A percentile compares a stretch with the other conserved stretches of the same genome.
These are phyloP conservation scores for Leptinotarsa defecta DNA, from an alignment of 1,140 invertebrate species.

Conservation along the genomic window DNA sequence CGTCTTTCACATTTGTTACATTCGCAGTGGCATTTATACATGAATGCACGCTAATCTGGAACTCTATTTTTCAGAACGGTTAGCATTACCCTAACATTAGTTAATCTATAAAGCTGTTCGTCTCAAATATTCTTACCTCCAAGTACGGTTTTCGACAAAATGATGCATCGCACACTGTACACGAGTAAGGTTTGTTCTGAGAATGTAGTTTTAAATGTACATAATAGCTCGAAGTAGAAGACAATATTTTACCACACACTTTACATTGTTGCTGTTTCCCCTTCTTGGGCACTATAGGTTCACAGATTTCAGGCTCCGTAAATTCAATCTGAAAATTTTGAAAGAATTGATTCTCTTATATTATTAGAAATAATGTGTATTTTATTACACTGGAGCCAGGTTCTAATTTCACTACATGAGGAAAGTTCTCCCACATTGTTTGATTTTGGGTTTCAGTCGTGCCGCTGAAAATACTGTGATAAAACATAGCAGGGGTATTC, in stretches of 20 bases:
- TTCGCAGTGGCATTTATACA: not conserved
- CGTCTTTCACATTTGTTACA: not conserved
- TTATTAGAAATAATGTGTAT: not conserved
- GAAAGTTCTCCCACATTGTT: not conserved
- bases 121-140: conserved; percentile 55
- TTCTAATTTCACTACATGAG: no score
- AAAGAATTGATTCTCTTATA: not conserved
- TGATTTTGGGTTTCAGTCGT: not conserved
- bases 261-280: conserved; percentile 72
- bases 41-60: not conserved
- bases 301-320: not conserved
- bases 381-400: no score
- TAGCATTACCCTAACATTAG: not conserved
- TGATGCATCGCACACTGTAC: conserved; percentile 70
- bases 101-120: no score
- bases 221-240: conserved; percentile 76
- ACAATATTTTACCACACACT: conserved; percentile 75
- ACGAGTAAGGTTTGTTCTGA: conserved; percentile 76
- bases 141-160: conserved; percentile 70
- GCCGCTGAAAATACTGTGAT: conserved; percentile 20
- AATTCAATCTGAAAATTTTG: conserved; percentile 4
- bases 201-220: conserved; percentile 82
- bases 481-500: conserved; percentile 22
- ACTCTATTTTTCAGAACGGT: not conserved
- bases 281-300: conserved; percentile 28